Evolutionary conservation across 2,888 invertebrate genomes (phyloP).

Genomic region (Limnephilus auricula): DNA sequence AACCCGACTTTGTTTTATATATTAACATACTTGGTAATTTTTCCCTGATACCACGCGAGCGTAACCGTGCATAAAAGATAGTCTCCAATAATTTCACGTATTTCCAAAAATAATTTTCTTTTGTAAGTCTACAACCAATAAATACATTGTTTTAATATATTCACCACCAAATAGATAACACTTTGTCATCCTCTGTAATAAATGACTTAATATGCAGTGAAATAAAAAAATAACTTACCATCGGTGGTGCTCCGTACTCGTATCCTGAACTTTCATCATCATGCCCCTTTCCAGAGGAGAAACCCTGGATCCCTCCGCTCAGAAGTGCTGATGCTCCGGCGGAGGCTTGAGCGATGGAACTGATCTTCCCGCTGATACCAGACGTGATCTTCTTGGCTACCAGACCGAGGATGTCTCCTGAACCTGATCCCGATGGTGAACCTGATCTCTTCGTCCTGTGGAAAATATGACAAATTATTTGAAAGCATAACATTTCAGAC

Average conservation of each 20-base stretch:
- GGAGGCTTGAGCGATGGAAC: slow-evolving; percentile 78
- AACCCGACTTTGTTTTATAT: too few species aligned
- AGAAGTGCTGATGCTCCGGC: slow-evolving; percentile 74
- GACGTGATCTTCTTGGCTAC: slow-evolving; percentile 76
- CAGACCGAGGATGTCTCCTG: slow-evolving; percentile 71
- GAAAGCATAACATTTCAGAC: not conserved
- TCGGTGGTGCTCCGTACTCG: slow-evolving; percentile 41
- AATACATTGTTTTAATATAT: too few species aligned
- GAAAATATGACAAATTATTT: slow-evolving; percentile 20
- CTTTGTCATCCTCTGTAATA: not conserved
- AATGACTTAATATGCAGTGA: not conserved
- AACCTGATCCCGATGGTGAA: slow-evolving; percentile 71
- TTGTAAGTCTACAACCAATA: too few species aligned
- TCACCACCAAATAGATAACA: too few species aligned
- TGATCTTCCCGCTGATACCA: slow-evolving; percentile 76
- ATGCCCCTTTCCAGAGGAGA: slow-evolving; percentile 71
- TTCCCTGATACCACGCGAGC: too few species aligned
- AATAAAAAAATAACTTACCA: slow-evolving; percentile 13
- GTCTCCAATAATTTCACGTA: too few species aligned
- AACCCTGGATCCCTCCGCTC: slow-evolving; percentile 70
- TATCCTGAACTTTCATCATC: slow-evolving; percentile 70
- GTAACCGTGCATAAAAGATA: too few species aligned
- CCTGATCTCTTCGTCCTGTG: slow-evolving; percentile 74
- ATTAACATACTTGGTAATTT: too few species aligned
- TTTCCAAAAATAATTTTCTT: too few species aligned